A percentile compares a stretch with the other conserved stretches of the same genome.
Conservation (phyloP, 2,888 invertebrate genomes). For the Abscondita cerata region DNA sequence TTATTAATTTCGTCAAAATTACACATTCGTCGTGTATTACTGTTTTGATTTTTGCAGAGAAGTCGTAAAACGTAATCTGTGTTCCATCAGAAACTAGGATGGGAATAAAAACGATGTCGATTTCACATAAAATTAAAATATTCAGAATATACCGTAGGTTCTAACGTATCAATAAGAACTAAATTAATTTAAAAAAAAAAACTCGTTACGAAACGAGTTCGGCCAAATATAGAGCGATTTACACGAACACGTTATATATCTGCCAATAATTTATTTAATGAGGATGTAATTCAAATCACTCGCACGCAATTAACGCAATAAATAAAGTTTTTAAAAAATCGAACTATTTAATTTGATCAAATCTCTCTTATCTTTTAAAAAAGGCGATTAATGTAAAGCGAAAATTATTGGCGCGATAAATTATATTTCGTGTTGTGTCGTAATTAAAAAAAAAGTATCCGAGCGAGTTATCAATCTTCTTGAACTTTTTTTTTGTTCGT, state of each 20-base stretch:
- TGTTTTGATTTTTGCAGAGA: too few species aligned
- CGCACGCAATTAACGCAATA: not conserved
- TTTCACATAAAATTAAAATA: slow-evolving; percentile 12
- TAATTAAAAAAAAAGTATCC: slow-evolving; percentile 4
- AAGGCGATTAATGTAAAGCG: too few species aligned
- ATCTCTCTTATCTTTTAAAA: too few species aligned
- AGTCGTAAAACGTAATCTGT: too few species aligned
- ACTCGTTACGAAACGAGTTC: slow-evolving; percentile 36
- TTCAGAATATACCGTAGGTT: not conserved
- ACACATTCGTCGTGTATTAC: too few species aligned
- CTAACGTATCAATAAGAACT: not conserved
- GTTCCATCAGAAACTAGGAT: not conserved
- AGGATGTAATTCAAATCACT: slow-evolving; percentile 48
- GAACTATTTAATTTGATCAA: too few species aligned
- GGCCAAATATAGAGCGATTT: slow-evolving; percentile 44
- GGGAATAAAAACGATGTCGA: not conserved
- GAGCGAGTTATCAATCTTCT: slow-evolving; percentile 24
- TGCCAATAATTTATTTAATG: slow-evolving; percentile 47
- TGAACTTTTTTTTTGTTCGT: slow-evolving; percentile 11
- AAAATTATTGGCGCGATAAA: too few species aligned
- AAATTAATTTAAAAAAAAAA: slow-evolving; percentile 28
- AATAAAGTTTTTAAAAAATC: too few species aligned
- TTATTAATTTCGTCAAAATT: too few species aligned
- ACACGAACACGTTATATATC: slow-evolving; percentile 40
- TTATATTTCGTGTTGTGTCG: slow-evolving; percentile 1